These are phyloP conservation scores for Drosophila histrio DNA, from an alignment of 2,888 invertebrate genomes.

Conservation along the genomic window DNA sequence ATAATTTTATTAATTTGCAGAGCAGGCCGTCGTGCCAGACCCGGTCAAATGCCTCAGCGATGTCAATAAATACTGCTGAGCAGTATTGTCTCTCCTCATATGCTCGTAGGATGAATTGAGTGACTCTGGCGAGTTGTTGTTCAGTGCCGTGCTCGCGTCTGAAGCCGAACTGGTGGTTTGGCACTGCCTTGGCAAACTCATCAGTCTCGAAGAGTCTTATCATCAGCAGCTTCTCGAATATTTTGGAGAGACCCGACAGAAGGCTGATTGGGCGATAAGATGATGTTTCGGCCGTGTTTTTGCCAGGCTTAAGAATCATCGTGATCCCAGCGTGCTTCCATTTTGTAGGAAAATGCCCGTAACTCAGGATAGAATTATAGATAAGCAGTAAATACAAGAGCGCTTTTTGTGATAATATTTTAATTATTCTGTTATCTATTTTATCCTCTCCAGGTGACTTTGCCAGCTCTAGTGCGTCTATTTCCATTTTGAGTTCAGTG, in stretches of 20 bases:
- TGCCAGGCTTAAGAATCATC: conserved; percentile 1
- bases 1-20: neutral
- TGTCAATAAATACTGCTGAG: neutral
- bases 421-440: neutral
- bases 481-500: neutral
- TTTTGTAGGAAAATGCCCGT: neutral
- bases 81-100: neutral
- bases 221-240: conserved; percentile 7
- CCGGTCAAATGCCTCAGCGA: conserved; percentile 1
- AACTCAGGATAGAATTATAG: neutral
- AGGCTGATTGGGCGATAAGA: conserved; percentile 14
- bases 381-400: neutral
- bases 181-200: neutral
- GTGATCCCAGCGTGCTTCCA: conserved; percentile 7
- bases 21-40: conserved; percentile 15
- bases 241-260: neutral
- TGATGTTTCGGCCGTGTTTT: neutral
- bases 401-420: neutral
- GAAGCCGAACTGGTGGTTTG: neutral
- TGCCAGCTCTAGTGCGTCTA: neutral
- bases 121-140: neutral
- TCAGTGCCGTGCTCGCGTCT: neutral
- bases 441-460: conserved; percentile 1
- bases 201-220: neutral
- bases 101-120: neutral